Evolutionary conservation across 2,888 invertebrate genomes (phyloP).

Genomic region (Alloplasta piceator): DNA sequence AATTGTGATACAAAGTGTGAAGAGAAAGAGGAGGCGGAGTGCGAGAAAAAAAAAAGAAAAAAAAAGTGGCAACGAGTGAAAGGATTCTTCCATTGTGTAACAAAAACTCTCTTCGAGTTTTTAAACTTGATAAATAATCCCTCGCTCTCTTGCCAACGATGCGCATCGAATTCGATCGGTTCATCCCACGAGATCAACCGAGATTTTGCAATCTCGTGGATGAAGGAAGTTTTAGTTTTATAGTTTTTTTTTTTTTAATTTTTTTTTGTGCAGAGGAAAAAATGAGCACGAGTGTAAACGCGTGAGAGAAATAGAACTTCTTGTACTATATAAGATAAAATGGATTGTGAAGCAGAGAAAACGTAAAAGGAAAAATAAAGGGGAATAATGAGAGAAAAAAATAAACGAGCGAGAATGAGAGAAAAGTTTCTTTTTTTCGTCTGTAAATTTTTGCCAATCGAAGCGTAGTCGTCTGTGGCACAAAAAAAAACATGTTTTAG

Average conservation of each 20-base stretch:
- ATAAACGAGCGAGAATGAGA: conserved; percentile 22
- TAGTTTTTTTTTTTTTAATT: conserved; percentile 2
- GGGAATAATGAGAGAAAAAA: conserved; percentile 14
- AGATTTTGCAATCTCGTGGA: background rate
- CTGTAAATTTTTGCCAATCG: conserved; percentile 60
- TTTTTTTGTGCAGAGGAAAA: conserved; percentile 17
- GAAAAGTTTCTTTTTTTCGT: conserved; percentile 14
- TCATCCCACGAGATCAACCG: background rate
- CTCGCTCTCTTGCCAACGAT: conserved; percentile 23
- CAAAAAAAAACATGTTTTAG: conserved; percentile 34
- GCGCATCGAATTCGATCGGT: conserved; percentile 22
- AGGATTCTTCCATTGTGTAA: conserved; percentile 61
- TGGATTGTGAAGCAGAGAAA: background rate
- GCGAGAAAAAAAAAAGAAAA: conserved; percentile 17
- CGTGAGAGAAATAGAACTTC: conserved; percentile 19
- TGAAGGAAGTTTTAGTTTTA: background rate
- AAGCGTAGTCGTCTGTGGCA: conserved; percentile 35
- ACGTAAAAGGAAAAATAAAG: conserved; percentile 4
- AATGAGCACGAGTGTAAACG: conserved; percentile 32
- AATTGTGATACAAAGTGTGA: conserved; percentile 75
- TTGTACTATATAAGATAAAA: conserved; percentile 53
- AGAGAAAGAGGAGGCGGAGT: conserved; percentile 15
- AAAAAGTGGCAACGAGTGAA: conserved; percentile 38
- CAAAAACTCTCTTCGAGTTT: conserved; percentile 21
- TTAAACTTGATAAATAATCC: conserved; percentile 38